These are phyloP conservation scores for Sardinella longiceps DNA, from an alignment of 2,797 vertebrate genomes.

Conservation along the genomic window DNA sequence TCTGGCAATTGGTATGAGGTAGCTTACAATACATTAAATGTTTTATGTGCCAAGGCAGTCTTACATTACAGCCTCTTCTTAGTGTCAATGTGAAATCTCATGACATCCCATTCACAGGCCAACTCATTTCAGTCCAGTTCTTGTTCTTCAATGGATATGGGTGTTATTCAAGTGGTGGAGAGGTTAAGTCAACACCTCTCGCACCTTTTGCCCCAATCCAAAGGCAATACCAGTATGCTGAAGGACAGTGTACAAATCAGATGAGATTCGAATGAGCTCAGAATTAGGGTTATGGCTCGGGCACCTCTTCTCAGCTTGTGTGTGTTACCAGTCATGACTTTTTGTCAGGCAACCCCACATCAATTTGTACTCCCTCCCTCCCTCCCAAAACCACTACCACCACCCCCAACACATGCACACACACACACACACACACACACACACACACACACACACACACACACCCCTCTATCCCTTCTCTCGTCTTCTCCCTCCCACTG, in stretches of 20 bases:
- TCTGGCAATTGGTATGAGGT: neutral
- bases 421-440: too few species aligned
- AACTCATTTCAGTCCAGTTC: neutral
- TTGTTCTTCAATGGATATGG: neutral
- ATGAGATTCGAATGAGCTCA: slow-evolving; percentile 26
- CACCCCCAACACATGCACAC: too few species aligned
- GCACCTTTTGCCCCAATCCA: neutral
- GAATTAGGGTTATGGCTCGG: slow-evolving; percentile 15
- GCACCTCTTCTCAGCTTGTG: neutral
- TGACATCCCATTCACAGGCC: slow-evolving; percentile 4
- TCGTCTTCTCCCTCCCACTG: neutral
- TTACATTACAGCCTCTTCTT: neutral
- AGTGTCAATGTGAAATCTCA: neutral
- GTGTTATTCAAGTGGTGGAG: slow-evolving; percentile 9
- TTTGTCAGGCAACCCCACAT: slow-evolving; percentile 27
- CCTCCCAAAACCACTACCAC: too few species aligned
- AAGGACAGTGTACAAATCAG: slow-evolving; percentile 26
- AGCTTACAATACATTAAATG: neutral
- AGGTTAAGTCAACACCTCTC: slow-evolving; percentile 21
- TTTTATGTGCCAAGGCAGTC: neutral
- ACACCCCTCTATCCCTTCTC: neutral
- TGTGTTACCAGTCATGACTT: slow-evolving; percentile 31
- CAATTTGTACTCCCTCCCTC: neutral
- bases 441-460: neutral
- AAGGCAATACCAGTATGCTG: neutral